phyloP scores from a whole-genome alignment of 2,797 vertebrate species.

The Peromyscus aztecus region DNA sequence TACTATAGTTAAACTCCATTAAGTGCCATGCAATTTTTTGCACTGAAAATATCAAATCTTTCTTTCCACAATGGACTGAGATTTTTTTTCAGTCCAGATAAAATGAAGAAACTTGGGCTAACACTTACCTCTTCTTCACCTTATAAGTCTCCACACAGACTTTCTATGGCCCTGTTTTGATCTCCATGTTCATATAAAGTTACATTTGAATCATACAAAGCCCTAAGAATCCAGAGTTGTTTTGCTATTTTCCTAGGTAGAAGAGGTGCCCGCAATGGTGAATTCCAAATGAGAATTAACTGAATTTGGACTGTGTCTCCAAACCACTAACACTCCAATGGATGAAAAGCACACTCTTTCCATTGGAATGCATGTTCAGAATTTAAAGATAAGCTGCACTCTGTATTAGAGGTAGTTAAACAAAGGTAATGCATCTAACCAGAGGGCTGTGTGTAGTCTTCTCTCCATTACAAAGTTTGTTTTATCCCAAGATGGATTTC shows the following conservation, averaged over 20 bases:
- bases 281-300: neutral
- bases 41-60: slow-evolving; percentile 41
- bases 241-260: slow-evolving; percentile 27
- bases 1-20: slow-evolving; percentile 35
- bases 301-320: neutral
- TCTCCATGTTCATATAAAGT: neutral
- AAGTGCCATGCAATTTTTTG: neutral
- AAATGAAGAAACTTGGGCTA: slow-evolving; percentile 6
- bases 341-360: slow-evolving; percentile 34
- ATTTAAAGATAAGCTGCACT: slow-evolving; percentile 40
- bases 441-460: neutral
- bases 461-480: slow-evolving; percentile 22
- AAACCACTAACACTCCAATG: neutral
- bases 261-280: neutral
- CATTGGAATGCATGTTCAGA: slow-evolving; percentile 46
- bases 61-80: slow-evolving; percentile 34
- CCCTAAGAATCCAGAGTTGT: slow-evolving; percentile 4
- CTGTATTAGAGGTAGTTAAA: slow-evolving; percentile 48
- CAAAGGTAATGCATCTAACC: neutral
- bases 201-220: slow-evolving; percentile 1
- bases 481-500: neutral
- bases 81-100: slow-evolving; percentile 44
- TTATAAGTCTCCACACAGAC: neutral
- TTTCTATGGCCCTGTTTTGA: slow-evolving; percentile 4
- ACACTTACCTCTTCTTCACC: neutral